Evolutionary conservation across 2,113 vertebrate genomes (phyloP), one percentile per base, ranked within the genome.

Genomic region (Oenanthe melanoleuca): DNA sequence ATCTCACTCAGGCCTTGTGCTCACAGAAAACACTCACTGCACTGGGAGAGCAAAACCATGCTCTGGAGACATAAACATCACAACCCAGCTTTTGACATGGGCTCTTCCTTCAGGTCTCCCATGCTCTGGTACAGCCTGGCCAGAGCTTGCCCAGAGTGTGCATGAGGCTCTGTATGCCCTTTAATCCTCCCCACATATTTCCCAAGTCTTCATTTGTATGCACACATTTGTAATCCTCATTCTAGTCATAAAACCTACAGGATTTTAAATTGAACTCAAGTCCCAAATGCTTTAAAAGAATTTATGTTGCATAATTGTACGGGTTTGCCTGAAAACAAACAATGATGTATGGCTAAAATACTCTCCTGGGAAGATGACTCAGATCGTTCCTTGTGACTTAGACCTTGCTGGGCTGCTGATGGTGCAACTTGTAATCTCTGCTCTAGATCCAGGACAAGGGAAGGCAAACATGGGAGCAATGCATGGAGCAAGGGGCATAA

Each of bases 281-380:
- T 97, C 96, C 89, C 96, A 95, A 97, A 97, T 96, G 97, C 97
- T 97, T 96, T 97, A 93, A 95, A 98, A 96, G 87, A 98, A 97
- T 98, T 97, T 96, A 92, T 97, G 97, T 97, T 98, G 96, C 97
- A 96, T 97, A 98, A 98, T 98, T 97, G 87, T 97, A 77, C n/a
- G 80, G 72, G 89, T 96, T 96, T 95, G 92, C 92, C 88, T 96
- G 93, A 96, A 98, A 98, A 97, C 93, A 97, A 98, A 97, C 86
- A 95, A 93, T 97, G 95, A 97, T 94, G 47, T 96, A 88, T 95
- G 91, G 92, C 94, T 97, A 88, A 97, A 97, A 91, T 96, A 96
- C 77, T 97, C 97, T 95, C 78, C 80, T 24, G 3, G 83, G 93
- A 94, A 96, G 92, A 96, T 96, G 92, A 97, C 74, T 96, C 86